Evolutionary conservation across 2,113 vertebrate genomes (phyloP).

Genomic region (Lathamus discolor): DNA sequence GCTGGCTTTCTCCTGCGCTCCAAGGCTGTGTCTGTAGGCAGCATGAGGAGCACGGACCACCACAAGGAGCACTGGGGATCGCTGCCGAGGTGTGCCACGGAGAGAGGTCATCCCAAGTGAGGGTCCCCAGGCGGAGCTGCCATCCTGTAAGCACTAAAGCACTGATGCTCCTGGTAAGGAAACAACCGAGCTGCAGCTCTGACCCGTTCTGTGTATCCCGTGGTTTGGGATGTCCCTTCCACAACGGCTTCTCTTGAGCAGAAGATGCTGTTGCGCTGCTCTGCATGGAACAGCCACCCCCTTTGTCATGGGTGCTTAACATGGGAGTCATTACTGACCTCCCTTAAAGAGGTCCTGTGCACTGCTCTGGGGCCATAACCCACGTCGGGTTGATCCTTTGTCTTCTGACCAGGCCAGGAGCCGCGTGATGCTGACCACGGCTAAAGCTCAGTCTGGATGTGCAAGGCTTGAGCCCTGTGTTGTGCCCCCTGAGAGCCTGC

Average conservation of each 20-base stretch:
- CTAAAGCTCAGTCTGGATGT: neutral
- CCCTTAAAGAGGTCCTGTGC: neutral
- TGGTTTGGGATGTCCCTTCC: neutral
- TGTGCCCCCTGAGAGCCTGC: neutral
- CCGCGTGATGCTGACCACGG: rapidly evolving
- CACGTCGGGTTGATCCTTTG: rapidly evolving
- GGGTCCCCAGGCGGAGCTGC: neutral
- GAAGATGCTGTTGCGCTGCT: neutral
- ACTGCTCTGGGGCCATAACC: neutral
- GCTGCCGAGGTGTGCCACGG: neutral
- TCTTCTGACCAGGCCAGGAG: neutral
- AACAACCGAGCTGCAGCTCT: neutral
- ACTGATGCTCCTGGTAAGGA: neutral
- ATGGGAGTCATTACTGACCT: neutral
- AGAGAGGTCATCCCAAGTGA: rapidly evolving
- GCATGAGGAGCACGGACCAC: neutral
- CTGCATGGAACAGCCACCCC: neutral
- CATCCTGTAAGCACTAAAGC: neutral
- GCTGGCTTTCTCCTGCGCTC: neutral
- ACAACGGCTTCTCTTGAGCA: neutral
- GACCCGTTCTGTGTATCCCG: rapidly evolving
- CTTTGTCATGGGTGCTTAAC: neutral
- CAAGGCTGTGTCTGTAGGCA: neutral
- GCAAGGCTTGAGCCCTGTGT: neutral
- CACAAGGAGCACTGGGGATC: neutral